Percentiles rank a stretch among this genome's conserved stretches.
Evolutionary conservation across 2,888 invertebrate species (phyloP).

Genomic region (Sphinx pinastri): DNA sequence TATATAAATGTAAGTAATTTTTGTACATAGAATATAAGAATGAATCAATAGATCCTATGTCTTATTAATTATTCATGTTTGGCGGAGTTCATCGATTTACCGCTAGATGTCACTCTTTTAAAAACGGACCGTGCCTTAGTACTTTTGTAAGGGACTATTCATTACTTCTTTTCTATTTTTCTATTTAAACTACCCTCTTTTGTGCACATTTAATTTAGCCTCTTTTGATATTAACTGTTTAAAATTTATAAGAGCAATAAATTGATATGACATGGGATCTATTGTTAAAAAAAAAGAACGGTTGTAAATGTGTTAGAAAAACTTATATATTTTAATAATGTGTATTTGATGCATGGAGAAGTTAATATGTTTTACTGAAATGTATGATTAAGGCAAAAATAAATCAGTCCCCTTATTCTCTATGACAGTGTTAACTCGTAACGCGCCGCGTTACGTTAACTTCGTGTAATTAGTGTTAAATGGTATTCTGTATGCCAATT

Average conservation of each 20-base stretch:
- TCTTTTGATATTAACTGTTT: no score
- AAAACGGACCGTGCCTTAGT: background rate
- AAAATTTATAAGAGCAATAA: no score
- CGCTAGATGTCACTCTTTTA: background rate
- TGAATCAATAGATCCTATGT: background rate
- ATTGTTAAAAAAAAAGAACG: background rate
- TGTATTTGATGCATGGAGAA: background rate
- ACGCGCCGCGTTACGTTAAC: no score
- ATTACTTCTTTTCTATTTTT: background rate
- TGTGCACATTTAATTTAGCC: no score
- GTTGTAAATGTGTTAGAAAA: background rate
- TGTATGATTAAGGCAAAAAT: background rate
- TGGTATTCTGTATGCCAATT: no score
- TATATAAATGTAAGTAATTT: slow-evolving; percentile 13
- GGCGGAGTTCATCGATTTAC: background rate
- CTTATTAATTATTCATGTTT: background rate
- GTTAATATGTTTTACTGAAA: background rate
- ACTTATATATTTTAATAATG: background rate
- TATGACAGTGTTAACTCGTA: no score
- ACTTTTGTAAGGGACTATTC: background rate
- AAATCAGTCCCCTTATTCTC: no score
- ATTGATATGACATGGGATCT: background rate
- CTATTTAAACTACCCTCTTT: background rate
- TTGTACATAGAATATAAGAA: slow-evolving; percentile 33
- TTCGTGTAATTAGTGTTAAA: no score